Conservation (phyloP, 2,888 invertebrate species). For the Eupithecia dodoneata region DNA sequence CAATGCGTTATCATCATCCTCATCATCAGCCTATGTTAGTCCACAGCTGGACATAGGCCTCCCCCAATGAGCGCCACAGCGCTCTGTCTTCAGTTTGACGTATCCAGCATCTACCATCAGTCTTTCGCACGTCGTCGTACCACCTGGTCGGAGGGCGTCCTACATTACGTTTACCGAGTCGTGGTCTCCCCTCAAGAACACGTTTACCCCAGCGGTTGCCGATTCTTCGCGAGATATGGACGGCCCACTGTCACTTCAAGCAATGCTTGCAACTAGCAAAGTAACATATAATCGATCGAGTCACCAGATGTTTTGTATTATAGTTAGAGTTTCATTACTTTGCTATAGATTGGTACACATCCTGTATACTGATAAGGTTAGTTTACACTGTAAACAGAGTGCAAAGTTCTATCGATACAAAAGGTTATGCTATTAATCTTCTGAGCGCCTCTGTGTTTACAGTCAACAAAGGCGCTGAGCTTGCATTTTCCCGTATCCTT, state of each 20-base stretch:
- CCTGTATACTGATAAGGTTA: background rate
- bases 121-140: no score
- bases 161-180: no score
- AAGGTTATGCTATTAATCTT: slow-evolving; percentile 10
- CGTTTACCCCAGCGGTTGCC: no score
- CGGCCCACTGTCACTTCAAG: no score
- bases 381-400: slow-evolving; percentile 1
- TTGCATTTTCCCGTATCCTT: slow-evolving; percentile 14
- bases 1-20: background rate
- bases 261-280: background rate
- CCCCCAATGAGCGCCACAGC: no score
- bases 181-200: no score
- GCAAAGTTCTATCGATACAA: slow-evolving; percentile 3
- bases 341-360: background rate
- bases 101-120: no score
- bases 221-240: no score
- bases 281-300: background rate
- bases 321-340: background rate
- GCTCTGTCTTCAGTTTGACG: no score
- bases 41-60: no score
- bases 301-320: background rate
- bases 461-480: background rate
- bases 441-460: slow-evolving; percentile 15
- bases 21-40: no score
- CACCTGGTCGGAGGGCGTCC: no score